Conservation (phyloP, 2,113 vertebrate species). For the Reinhardtius hippoglossoides region DNA sequence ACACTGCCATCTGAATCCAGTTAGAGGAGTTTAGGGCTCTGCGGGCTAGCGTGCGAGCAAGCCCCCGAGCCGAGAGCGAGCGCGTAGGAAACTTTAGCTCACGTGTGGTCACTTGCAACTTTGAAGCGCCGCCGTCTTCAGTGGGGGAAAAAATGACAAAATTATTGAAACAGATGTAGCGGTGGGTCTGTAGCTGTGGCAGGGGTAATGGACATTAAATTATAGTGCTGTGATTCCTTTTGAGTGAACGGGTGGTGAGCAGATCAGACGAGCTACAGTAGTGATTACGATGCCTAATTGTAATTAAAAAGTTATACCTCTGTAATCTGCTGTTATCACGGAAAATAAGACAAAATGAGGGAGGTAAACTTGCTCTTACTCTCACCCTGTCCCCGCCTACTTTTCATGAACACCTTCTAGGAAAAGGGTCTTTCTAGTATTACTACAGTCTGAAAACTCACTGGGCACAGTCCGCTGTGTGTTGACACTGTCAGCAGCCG, state of each 20-base stretch:
- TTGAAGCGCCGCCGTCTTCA: conserved; percentile 70
- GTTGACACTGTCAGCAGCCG: conserved; percentile 67
- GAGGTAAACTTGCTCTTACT: background rate
- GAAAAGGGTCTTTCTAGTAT: conserved; percentile 49
- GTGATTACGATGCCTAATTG: conserved; percentile 57
- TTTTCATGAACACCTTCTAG: conserved; percentile 34
- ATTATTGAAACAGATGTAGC: conserved; percentile 79
- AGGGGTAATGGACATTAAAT: conserved; percentile 72
- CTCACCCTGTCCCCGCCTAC: background rate
- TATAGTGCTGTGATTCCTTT: conserved; percentile 61
- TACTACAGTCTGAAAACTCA: conserved; percentile 35
- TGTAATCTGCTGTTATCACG: conserved; percentile 42
- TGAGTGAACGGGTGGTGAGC: conserved; percentile 55
- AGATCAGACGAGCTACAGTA: conserved; percentile 49
- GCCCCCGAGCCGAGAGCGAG: conserved; percentile 55
- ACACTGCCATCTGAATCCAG: conserved; percentile 79
- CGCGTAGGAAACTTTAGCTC: conserved; percentile 79
- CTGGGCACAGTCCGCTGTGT: background rate
- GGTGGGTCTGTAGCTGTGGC: conserved; percentile 64
- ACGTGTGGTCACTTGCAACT: conserved; percentile 75
- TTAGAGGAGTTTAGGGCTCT: conserved; percentile 64
- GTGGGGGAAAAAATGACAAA: conserved; percentile 73
- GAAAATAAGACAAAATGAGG: conserved; percentile 31
- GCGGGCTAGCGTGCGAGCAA: conserved; percentile 66
- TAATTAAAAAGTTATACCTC: conserved; percentile 48